Evolutionary conservation across 1,140 invertebrate species (phyloP).

Genomic region (Mercenaria mercenaria): DNA sequence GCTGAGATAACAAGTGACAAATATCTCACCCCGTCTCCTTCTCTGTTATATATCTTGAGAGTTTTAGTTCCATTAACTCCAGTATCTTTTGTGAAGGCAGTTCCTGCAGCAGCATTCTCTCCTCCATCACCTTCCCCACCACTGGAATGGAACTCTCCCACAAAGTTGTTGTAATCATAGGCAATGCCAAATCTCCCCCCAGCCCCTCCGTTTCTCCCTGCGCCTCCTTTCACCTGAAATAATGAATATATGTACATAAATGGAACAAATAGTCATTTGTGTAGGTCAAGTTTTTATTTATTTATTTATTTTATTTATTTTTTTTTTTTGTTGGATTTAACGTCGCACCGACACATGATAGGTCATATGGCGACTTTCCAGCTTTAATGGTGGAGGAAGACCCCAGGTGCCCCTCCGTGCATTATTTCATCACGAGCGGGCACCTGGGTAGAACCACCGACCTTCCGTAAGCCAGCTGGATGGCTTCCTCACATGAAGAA

Average conservation of each 20-base stretch:
- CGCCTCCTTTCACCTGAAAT: conserved; percentile 75
- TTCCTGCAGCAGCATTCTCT: conserved; percentile 79
- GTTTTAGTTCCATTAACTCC: conserved; percentile 65
- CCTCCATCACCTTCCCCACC: conserved; percentile 71
- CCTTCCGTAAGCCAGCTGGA: too few species aligned
- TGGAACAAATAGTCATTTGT: neutral
- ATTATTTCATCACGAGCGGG: too few species aligned
- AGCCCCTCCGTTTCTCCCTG: conserved; percentile 75
- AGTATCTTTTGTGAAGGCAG: conserved; percentile 72
- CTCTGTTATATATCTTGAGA: conserved; percentile 75
- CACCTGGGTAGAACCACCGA: too few species aligned
- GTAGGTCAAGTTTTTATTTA: neutral
- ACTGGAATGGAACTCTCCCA: conserved; percentile 71
- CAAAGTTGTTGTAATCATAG: conserved; percentile 70
- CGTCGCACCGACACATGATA: too few species aligned
- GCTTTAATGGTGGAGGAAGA: too few species aligned
- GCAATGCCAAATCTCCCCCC: conserved; percentile 76
- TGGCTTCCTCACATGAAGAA: too few species aligned
- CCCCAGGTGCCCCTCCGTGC: too few species aligned
- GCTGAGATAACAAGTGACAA: neutral
- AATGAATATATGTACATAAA: neutral
- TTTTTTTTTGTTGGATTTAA: too few species aligned
- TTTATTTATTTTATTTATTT: neutral
- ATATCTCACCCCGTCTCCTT: conserved; percentile 73
- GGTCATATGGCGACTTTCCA: too few species aligned